Base-by-base conservation (phyloP, 1,140 invertebrate genomes). In the Bilobella aurantiaca region DNA sequence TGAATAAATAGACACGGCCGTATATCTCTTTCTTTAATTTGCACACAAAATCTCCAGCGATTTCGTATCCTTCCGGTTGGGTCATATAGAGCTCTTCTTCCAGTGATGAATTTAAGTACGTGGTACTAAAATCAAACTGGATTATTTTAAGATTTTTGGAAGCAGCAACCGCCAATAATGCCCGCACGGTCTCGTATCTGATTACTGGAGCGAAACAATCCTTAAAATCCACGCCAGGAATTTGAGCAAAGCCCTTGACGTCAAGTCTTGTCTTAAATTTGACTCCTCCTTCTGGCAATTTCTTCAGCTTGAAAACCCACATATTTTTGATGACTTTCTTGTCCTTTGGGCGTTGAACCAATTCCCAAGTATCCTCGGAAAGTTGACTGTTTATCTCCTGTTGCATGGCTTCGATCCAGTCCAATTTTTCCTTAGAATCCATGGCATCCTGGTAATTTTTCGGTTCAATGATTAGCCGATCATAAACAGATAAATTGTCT, bases 201-300 rank as follows among this genome's bases (percentile, higher is more conserved):
- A 74, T 73, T 1, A 78, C 78, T 23, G 78, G 75, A 58, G 75
- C 74, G 70, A 77, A 80, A 29, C 74, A 80, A 69, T 80, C 77
- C 28, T 72, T 23, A 61, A 75, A 79, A 58, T 79, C 77, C 3
- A 78, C 64, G 31, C 77, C 78, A 60, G 72, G 56, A 5, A 62
- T 64, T 63, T 80, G 78, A 2, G 46, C 65, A 66, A 74, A 79
- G 0, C 78, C 78, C 64, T 72, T 73, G 1, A 75, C 75, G 18
- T 78, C 77, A 0, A 79, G 66, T 23, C 78, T 46, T 0, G 76
- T 74, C 63, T 75, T 75, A 42, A 42, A 74, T 58, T 67, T 66
- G 0, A 66, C 28, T 1, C 56, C 0, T 0, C 69, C 69, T 28
- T 64, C 46, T 1, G 56, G 46, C 23, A 53, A 30, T 32, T 3